A percentile compares a stretch with the other conserved stretches of the same genome.
Evolutionary conservation across 2,113 vertebrate species (phyloP).

Genomic region (Hemibagrus wyckioides): DNA sequence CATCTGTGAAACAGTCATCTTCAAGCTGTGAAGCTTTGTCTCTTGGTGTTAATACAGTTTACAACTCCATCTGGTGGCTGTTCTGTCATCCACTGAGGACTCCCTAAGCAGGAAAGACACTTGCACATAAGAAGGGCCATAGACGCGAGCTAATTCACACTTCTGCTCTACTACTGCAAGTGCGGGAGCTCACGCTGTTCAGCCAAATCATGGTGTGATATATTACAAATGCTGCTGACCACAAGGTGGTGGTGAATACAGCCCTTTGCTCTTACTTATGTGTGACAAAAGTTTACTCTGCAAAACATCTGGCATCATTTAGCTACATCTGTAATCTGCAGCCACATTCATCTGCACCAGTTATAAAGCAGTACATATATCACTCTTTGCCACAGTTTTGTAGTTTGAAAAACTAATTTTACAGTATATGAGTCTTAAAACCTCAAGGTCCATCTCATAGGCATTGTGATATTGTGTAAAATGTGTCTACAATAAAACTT

Average conservation of each 20-base stretch:
- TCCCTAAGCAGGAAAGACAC: background rate
- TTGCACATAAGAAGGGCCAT: background rate
- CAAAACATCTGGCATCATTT: background rate
- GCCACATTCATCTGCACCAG: background rate
- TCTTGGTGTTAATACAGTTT: background rate
- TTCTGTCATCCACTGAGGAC: background rate
- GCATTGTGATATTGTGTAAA: background rate
- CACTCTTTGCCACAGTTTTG: background rate
- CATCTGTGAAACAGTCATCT: background rate
- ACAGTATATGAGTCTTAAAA: background rate
- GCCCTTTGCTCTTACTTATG: background rate
- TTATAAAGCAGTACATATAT: background rate
- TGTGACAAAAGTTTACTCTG: background rate
- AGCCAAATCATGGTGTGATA: background rate
- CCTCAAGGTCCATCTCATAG: background rate
- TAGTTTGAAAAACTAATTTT: background rate
- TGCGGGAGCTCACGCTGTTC: background rate
- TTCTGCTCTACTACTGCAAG: background rate
- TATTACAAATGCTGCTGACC: background rate
- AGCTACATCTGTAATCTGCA: background rate
- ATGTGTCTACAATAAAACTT: background rate
- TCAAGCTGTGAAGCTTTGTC: background rate
- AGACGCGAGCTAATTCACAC: background rate
- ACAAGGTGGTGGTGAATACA: constrained; percentile 1
- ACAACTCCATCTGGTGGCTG: constrained; percentile 48